Conservation (phyloP, 2,113 vertebrate species). For the Ploceus nigricollis region DNA sequence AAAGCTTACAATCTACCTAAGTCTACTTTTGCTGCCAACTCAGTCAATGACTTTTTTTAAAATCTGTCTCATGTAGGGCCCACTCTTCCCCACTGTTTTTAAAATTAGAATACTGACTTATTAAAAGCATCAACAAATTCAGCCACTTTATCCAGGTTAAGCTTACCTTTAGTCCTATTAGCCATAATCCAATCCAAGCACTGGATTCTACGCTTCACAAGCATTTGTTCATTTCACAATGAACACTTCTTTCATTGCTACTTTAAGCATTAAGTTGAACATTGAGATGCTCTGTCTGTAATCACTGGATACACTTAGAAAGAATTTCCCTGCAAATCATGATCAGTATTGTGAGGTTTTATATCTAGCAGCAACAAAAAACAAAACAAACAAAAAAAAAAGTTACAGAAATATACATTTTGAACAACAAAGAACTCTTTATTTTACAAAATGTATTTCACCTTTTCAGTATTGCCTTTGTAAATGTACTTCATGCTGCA, state of each 20-base stretch:
- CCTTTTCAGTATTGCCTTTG: slow-evolving; percentile 69
- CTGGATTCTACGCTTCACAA: slow-evolving; percentile 9
- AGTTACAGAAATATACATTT: slow-evolving; percentile 74
- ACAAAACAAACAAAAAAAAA: not conserved
- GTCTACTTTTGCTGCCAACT: not conserved
- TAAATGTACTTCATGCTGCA: slow-evolving; percentile 64
- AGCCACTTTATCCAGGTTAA: slow-evolving; percentile 1
- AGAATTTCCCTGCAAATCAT: slow-evolving; percentile 71
- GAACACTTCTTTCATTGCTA: slow-evolving; percentile 47
- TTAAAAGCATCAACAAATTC: slow-evolving; percentile 47
- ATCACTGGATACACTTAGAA: slow-evolving; percentile 50
- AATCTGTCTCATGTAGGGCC: not conserved
- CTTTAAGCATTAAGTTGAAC: slow-evolving; percentile 16
- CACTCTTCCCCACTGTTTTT: not conserved
- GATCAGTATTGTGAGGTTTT: slow-evolving; percentile 70
- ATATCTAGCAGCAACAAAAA: slow-evolving; percentile 77
- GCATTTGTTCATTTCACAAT: slow-evolving; percentile 62
- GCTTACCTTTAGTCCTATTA: slow-evolving; percentile 54
- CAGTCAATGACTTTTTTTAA: not conserved
- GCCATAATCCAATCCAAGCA: slow-evolving; percentile 47
- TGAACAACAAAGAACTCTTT: slow-evolving; percentile 72
- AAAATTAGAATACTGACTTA: slow-evolving; percentile 67
- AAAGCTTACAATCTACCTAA: not conserved
- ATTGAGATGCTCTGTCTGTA: slow-evolving; percentile 40
- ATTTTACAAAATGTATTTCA: slow-evolving; percentile 77